These are phyloP conservation scores for Darevskia nairensis DNA, from an alignment of 2,797 vertebrate species.

Conservation along the genomic window DNA sequence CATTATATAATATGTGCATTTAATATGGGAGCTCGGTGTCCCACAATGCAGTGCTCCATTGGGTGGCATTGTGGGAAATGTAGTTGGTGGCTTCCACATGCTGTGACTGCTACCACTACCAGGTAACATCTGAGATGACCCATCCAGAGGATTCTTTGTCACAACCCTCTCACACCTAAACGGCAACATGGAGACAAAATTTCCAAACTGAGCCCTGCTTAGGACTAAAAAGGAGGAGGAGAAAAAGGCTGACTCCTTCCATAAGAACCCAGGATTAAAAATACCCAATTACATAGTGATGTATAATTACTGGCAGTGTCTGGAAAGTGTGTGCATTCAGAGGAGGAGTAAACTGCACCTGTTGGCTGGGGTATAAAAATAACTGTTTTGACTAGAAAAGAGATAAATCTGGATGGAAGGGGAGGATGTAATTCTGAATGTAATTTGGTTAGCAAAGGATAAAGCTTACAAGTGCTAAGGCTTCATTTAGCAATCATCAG, in stretches of 20 bases:
- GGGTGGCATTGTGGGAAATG: not conserved
- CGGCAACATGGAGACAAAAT: not conserved
- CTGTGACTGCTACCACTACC: not conserved
- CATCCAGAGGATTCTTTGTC: no score
- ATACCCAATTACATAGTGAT: constrained; percentile 47
- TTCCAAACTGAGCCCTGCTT: constrained; percentile 35
- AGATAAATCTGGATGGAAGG: constrained; percentile 26
- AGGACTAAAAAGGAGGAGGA: constrained; percentile 41
- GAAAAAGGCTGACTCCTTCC: constrained; percentile 39
- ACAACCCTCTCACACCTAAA: not conserved
- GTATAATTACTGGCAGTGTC: constrained; percentile 40
- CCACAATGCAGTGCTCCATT: not conserved
- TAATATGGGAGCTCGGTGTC: not conserved
- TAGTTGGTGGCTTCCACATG: no score
- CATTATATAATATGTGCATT: no score
- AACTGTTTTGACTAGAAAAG: constrained; percentile 41
- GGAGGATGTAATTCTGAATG: constrained; percentile 28
- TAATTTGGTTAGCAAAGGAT: constrained; percentile 49
- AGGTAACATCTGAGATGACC: not conserved
- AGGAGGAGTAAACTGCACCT: constrained; percentile 29
- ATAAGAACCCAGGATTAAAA: constrained; percentile 37
- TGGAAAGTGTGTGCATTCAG: constrained; percentile 28
- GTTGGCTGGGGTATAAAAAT: constrained; percentile 47
- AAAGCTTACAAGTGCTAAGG: constrained; percentile 32
- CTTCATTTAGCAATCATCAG: constrained; percentile 44